Evolutionary conservation across 2,888 invertebrate genomes (phyloP), one percentile per base, ranked within the genome.

Genomic region (Oscheius sp.): DNA sequence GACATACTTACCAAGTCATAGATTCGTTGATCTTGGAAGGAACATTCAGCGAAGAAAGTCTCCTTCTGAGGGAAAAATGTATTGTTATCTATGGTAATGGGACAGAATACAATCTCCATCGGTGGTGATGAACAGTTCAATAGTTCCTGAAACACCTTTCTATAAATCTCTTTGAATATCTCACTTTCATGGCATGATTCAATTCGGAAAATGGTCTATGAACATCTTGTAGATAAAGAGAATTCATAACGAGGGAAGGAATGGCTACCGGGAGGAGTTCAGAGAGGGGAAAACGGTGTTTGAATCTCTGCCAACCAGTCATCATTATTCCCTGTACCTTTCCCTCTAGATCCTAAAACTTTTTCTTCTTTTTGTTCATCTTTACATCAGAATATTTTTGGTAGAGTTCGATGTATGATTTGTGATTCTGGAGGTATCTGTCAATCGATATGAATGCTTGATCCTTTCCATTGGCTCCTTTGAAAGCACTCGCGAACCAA

Each of bases 401-500:
- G 41, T 63, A 69, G 12, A 86, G 74, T n/a, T 75, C 68, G 82
- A 92, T 85, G 92, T 93, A 94, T 6, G 90, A 89, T 50, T 90
- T 88, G 84, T 93, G 91, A 85, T 93, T 94, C 59, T 89, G 88
- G 61, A 92, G 87, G 81, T 93, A 92, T 61, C 90, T 89, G 26
- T 88, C 88, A 61, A 91, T 89, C 12, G 91, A 89, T 0, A 92
- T 91, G 64, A 92, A 84, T 70, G 90, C 90, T 87, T 91, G 91
- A 78, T 90, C 90, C 64, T 91, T 90, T 0, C 93, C 92, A 70
- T 92, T 92, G 0, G 94, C 93, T 0, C 93, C 94, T 88, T 94
- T 94, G 83, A 91, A 94, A 0, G 94, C 93, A 69, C 92, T 91
- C 0, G 92, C 93, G 47, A 92, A 89, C 93, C 93, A 93, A 24